Base-by-base conservation (phyloP, 2,888 invertebrate genomes). In the Margaritifera margaritifera region DNA sequence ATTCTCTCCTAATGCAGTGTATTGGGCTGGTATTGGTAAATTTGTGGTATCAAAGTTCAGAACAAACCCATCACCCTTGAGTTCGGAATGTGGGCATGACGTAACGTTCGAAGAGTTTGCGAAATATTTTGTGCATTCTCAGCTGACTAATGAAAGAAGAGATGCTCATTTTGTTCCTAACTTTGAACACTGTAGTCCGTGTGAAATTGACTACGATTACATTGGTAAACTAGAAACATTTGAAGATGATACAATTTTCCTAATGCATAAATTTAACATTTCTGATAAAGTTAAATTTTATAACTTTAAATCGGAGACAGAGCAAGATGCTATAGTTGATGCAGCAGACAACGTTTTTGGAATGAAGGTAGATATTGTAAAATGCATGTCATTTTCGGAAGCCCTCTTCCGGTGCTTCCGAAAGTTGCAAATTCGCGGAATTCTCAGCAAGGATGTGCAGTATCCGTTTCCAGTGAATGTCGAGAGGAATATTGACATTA, bases 91-190 rank as follows among this genome's bases (percentile, higher is more conserved):
- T 69, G 82, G 81, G 0, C 76, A 79, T 61, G 79, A 78, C 50
- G 76, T 79, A n/a, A 78, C 81, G 1, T 82, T 82, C 65, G 66
- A 73, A n/a, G 80, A 82, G 64, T 80, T 79, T 62, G 69, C 80
- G 11, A 71, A 73, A 24, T 81, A 80, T 61, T 72, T 81, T 24
- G 72, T 81, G 18, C 67, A 79, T 59, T 65, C 78, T 1, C 71
- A 79, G 62, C 69, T 51, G 19, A 66, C 73, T 3, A 75, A 76
- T 22, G 62, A 69, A 57, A 66, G 74, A 5, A 64, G 74, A 22
- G 76, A 81, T 63, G 71, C 68, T 0, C 82, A 82, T 61, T 82
- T 80, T 69, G 68, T 78, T 0, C 82, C 82, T 1, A 76, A 74
- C n/a, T 74, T 77, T 57, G 75, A 78, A 24, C 80, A 80, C 27